Evolutionary conservation across 2,113 vertebrate genomes (phyloP), one percentile per base, ranked within the genome.

Genomic region (Gasterosteus aculeatus): DNA sequence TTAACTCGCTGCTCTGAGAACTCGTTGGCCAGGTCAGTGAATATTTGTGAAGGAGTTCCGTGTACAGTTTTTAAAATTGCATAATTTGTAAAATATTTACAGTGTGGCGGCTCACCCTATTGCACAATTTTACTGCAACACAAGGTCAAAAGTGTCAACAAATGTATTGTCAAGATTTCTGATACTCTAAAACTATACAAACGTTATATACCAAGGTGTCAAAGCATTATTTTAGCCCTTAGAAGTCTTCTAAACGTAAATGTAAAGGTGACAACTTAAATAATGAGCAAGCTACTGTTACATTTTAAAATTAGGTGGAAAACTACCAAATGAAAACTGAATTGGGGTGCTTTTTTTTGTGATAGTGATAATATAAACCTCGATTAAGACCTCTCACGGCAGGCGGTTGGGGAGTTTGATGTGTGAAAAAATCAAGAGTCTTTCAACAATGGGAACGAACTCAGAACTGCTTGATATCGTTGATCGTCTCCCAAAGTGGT

Each of bases 1-100:
- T 44, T 41, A 73, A 8, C n/a, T 70, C 3, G 15, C 10, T 53
- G 61, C 70, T 26, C 74, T 56, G 26, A 38, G 29, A 44, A 31
- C 29, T 38, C 5, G 19, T 39, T 29, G 31, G 38, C 31, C 57
- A 22, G 19, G 33, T 63, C 41, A 19, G 4, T 7, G 29, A 67
- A 51, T 33, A 14, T 14, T 58, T 69, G 38, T 69, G 18, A 49
- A 26, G 29, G 22, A 39, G 33, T 53, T 16, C n/a, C 18, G 10
- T 42, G 57, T 18, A 0, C 11, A 15, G 26, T 44, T 49, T 72
- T 22, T 31, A 58, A 0, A 39, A 15, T 19, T 38, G 41, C 14
- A 49, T 22, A 41, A 9, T 47, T 22, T 31, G 59, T 63, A 33
- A 35, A 11, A 33, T 51, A 42, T 31, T n/a, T 14, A 19, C 60